A percentile compares a stretch with the other conserved stretches of the same genome.
These are phyloP conservation scores for Ptychadena robeensis DNA, from an alignment of 2,797 vertebrate species.

Conservation along the genomic window DNA sequence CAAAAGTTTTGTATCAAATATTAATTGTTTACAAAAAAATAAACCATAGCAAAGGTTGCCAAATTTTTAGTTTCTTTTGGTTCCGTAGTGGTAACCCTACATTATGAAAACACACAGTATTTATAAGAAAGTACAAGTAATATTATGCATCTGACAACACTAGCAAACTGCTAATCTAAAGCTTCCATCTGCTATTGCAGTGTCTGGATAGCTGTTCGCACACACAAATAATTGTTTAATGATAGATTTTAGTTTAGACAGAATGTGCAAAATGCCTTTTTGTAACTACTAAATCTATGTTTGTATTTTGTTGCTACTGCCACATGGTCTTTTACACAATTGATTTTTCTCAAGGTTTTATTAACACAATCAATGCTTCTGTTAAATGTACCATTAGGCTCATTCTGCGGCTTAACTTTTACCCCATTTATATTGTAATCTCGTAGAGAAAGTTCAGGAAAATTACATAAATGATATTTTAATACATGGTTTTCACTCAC, in stretches of 20 bases:
- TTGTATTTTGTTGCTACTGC: conserved; percentile 45
- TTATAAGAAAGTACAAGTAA: too few species aligned
- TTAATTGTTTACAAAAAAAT: too few species aligned
- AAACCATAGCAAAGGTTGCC: too few species aligned
- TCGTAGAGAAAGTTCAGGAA: neutral
- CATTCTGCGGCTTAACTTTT: conserved; percentile 12
- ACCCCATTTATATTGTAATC: neutral
- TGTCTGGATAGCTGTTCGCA: neutral
- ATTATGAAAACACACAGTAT: neutral
- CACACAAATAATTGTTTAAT: conserved; percentile 34
- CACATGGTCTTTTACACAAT: conserved; percentile 56
- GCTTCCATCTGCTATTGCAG: neutral
- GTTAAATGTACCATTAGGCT: conserved; percentile 41
- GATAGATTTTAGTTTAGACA: conserved; percentile 23
- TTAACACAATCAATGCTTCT: conserved; percentile 52
- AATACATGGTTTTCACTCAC: neutral
- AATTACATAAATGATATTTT: neutral
- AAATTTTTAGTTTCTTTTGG: too few species aligned
- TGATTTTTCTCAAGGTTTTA: conserved; percentile 55
- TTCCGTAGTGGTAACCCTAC: too few species aligned
- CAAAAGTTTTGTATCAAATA: too few species aligned
- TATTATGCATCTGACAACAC: too few species aligned
- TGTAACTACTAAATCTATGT: conserved; percentile 47
- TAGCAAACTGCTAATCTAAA: neutral
- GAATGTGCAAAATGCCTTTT: conserved; percentile 22